Percentiles rank a stretch among this genome's conserved stretches.
These are phyloP conservation scores for Phyto melanocephala DNA, from an alignment of 2,888 invertebrate genomes.

Conservation along the genomic window DNA sequence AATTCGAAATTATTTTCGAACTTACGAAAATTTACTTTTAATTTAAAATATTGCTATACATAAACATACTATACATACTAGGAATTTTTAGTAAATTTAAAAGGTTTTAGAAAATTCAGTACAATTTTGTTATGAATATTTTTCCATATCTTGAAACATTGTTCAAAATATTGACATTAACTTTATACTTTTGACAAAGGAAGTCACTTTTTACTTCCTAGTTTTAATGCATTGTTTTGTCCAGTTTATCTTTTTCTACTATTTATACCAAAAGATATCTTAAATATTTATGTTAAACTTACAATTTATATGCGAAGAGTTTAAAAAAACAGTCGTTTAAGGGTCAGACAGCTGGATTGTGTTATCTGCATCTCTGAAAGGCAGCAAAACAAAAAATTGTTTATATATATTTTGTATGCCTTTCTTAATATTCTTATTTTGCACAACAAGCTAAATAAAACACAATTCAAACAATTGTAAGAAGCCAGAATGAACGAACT, in stretches of 20 bases:
- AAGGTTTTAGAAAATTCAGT: too few species aligned
- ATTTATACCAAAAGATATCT: not conserved
- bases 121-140: too few species aligned
- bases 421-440: constrained; percentile 6
- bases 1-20: too few species aligned
- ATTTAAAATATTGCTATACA: too few species aligned
- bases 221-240: not conserved
- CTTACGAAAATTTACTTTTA: too few species aligned
- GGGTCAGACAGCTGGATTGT: constrained; percentile 41
- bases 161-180: too few species aligned
- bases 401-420: not conserved
- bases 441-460: constrained; percentile 53
- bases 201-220: not conserved
- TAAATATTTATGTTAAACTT: constrained; percentile 49
- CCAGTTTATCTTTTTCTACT: not conserved
- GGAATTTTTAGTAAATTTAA: too few species aligned
- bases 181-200: too few species aligned
- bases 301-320: constrained; percentile 32
- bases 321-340: constrained; percentile 16
- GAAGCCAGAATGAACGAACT: constrained; percentile 15
- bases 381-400: not conserved
- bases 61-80: too few species aligned
- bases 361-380: constrained; percentile 58
- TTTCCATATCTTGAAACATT: too few species aligned
- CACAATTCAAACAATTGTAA: constrained; percentile 43